Evolutionary conservation across 2,797 vertebrate species (phyloP).

Genomic region (Protonibea diacanthus): DNA sequence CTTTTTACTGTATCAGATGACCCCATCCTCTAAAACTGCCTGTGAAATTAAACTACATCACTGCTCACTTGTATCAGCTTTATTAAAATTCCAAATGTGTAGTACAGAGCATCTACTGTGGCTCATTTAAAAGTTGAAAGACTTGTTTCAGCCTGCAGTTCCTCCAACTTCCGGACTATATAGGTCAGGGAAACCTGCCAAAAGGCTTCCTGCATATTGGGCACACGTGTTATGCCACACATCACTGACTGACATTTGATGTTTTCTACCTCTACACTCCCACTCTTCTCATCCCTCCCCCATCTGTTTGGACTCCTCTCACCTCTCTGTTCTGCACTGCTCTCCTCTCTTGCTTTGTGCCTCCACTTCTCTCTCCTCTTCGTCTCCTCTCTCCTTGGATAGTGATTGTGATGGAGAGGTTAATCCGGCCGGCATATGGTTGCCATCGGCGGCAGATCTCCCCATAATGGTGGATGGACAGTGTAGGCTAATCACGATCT

Average conservation of each 20-base stretch:
- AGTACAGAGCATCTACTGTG: conserved; percentile 69
- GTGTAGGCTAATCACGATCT: conserved; percentile 83
- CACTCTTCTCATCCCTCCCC: conserved; percentile 60
- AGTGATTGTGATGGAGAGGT: conserved; percentile 80
- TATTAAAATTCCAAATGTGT: conserved; percentile 77
- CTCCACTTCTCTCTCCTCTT: conserved; percentile 47
- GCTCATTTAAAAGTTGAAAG: conserved; percentile 82
- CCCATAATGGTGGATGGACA: conserved; percentile 78
- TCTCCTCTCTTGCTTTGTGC: conserved; percentile 41
- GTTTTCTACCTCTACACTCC: conserved; percentile 74
- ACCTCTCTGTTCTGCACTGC: conserved; percentile 59
- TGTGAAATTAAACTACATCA: conserved; percentile 39
- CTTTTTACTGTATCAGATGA: conserved; percentile 11
- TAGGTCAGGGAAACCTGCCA: conserved; percentile 82
- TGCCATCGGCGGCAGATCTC: conserved; percentile 79
- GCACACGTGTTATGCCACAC: conserved; percentile 79
- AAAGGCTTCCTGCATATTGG: conserved; percentile 79
- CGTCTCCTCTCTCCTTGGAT: conserved; percentile 56
- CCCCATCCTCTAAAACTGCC: not conserved
- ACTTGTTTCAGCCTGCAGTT: conserved; percentile 75
- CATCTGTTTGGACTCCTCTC: conserved; percentile 56
- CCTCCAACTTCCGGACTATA: conserved; percentile 76
- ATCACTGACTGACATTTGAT: conserved; percentile 76
- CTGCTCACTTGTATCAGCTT: conserved; percentile 58
- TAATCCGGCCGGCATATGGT: conserved; percentile 83